These are phyloP conservation scores for Grallaria varia DNA, from an alignment of 2,113 vertebrate genomes.

Conservation along the genomic window DNA sequence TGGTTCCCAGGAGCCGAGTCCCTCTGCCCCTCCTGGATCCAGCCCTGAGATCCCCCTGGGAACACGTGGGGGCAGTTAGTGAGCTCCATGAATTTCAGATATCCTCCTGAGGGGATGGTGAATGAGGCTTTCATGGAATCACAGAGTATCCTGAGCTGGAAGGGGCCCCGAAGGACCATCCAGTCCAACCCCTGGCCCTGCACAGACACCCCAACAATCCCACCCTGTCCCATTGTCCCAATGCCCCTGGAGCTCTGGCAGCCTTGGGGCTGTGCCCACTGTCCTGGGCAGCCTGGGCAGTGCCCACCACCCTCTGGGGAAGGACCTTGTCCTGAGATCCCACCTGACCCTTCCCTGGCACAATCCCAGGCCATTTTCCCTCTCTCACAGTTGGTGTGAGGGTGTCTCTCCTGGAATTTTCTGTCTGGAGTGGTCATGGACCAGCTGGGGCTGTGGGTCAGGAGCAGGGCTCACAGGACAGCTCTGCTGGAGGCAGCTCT, in stretches of 20 bases:
- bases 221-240: background rate
- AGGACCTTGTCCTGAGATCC: background rate
- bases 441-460: background rate
- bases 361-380: background rate
- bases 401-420: rapidly evolving
- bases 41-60: background rate
- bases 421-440: rapidly evolving
- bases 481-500: background rate
- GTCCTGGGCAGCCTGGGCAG: background rate
- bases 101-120: rapidly evolving
- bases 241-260: background rate
- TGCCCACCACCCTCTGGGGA: background rate
- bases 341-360: background rate
- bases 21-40: background rate
- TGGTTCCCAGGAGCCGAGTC: background rate
- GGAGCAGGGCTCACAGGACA: background rate
- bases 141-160: background rate
- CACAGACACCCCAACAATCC: background rate
- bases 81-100: rapidly evolving
- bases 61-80: rapidly evolving
- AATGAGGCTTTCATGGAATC: rapidly evolving
- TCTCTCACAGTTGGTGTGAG: rapidly evolving
- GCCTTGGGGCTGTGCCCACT: background rate
- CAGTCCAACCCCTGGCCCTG: background rate
- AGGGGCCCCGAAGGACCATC: background rate